A percentile compares a stretch with the other conserved stretches of the same genome.
Evolutionary conservation across 2,113 vertebrate genomes (phyloP).

Genomic region (Paracanthobrama guichenoti): DNA sequence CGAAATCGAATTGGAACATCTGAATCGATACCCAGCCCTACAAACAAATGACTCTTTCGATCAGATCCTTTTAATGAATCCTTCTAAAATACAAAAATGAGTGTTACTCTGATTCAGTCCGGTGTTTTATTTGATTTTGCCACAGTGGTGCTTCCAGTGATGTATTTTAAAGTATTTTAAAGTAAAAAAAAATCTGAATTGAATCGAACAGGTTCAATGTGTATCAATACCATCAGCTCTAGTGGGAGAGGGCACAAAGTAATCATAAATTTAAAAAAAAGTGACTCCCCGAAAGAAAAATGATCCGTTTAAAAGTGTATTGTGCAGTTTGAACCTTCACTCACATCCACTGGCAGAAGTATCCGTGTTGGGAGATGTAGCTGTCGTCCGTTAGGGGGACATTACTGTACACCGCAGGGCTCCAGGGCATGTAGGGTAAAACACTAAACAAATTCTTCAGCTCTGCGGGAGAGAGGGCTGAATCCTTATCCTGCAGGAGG

Average conservation of each 20-base stretch:
- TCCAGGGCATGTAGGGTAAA: constrained; percentile 91
- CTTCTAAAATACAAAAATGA: not conserved
- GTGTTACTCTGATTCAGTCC: not conserved
- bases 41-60: too few relatives aligned
- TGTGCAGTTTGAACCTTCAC: not conserved
- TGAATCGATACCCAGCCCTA: too few relatives aligned
- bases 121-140: not conserved
- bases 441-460: constrained; percentile 87
- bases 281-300: not conserved
- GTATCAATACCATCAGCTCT: not conserved
- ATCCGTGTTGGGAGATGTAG: constrained; percentile 85
- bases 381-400: constrained; percentile 82
- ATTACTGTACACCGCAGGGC: constrained; percentile 78
- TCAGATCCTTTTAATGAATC: not conserved
- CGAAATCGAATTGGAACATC: too few relatives aligned
- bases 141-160: not conserved
- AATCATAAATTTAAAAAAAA: not conserved
- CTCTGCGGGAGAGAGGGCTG: constrained; percentile 82
- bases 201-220: not conserved
- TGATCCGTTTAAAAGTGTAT: not conserved
- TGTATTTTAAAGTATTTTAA: not conserved
- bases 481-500: constrained; percentile 83
- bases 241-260: not conserved
- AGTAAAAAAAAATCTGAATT: too few relatives aligned
- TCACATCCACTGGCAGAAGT: constrained; percentile 96